phyloP scores from a whole-genome alignment of 2,113 vertebrate genomes.

The Ascaphus truei region DNA sequence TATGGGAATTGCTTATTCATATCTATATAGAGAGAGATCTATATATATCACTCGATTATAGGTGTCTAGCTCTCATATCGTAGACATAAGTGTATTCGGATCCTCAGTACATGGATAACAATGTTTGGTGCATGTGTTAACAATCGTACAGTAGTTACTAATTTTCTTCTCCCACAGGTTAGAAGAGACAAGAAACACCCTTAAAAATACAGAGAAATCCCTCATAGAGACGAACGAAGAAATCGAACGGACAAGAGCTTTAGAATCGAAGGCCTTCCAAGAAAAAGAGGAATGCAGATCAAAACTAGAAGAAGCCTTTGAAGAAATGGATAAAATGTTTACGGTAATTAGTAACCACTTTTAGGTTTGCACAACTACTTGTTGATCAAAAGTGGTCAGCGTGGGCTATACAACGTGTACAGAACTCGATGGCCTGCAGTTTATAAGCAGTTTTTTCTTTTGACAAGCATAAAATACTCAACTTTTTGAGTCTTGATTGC shows the following conservation, averaged over 20 bases:
- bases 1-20: too few relatives aligned
- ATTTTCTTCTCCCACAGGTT: constrained; percentile 46
- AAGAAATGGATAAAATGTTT: constrained; percentile 59
- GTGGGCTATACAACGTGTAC: too few relatives aligned
- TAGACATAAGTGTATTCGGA: too few relatives aligned
- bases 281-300: constrained; percentile 71
- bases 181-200: constrained; percentile 46
- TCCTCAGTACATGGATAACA: too few relatives aligned
- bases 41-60: too few relatives aligned
- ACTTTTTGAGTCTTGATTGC: too few relatives aligned
- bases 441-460: background rate
- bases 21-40: too few relatives aligned
- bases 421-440: too few relatives aligned
- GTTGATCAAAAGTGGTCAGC: too few relatives aligned
- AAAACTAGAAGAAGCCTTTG: constrained; percentile 60
- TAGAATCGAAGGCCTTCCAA: constrained; percentile 65
- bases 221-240: constrained; percentile 50
- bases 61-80: too few relatives aligned
- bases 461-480: background rate
- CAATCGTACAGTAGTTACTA: background rate
- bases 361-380: too few relatives aligned
- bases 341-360: constrained; percentile 47
- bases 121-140: too few relatives aligned
- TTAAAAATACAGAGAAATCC: constrained; percentile 46
- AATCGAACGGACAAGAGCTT: constrained; percentile 54